Base-by-base conservation (phyloP, 30 jellyfish, hydroid and myxozoan species). In the Morbakka virulenta region DNA sequence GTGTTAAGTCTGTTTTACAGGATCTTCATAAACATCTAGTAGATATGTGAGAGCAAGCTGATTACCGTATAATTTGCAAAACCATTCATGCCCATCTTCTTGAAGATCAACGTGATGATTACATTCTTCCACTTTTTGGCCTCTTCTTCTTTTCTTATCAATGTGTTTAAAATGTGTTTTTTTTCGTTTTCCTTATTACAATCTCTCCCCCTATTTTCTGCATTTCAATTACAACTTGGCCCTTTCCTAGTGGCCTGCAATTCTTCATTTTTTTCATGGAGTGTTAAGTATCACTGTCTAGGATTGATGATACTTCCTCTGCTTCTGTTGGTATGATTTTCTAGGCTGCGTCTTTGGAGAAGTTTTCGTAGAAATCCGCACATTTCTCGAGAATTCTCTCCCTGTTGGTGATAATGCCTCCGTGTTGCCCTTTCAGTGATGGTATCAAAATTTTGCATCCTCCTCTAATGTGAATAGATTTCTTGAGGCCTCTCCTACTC, bases 1-100 rank as follows among this genome's bases (percentile, higher is more conserved):
- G 67, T 24, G 67, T 22, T 52, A 2, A 61, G 67, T 31, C 81
- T 28, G 26, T 75, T 75, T 57, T 57, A 52, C 1, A 75, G 30
- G 64, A 75, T 62, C 35, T 32, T 61, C 75, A 57, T 75, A 41
- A 3, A 29, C 32, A 61, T 6, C 57, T 41, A 6, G 57, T 41
- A 41, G 9, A 41, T 41, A 17, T 41, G 57, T 6, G 57, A 41
- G 17, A 41, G 57, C 13, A 41, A 17, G 57, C 57, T 41, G 17
- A 41, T 41, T 41, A 17, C 13, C 17, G 13, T 41, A 41, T 41
- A 41, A 41, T 41, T 41, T 41, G 57, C 9, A 41, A 41, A 17
- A 41, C 17, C 57, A 6, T 41, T 41, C 57, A 6, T 41, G 57
- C 17, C 57, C 17, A 6, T 17, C 57, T 41, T 41, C 57, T 41